These are phyloP conservation scores for Lanius ludovicianus DNA, from an alignment of 2,113 vertebrate species.

Conservation along the genomic window DNA sequence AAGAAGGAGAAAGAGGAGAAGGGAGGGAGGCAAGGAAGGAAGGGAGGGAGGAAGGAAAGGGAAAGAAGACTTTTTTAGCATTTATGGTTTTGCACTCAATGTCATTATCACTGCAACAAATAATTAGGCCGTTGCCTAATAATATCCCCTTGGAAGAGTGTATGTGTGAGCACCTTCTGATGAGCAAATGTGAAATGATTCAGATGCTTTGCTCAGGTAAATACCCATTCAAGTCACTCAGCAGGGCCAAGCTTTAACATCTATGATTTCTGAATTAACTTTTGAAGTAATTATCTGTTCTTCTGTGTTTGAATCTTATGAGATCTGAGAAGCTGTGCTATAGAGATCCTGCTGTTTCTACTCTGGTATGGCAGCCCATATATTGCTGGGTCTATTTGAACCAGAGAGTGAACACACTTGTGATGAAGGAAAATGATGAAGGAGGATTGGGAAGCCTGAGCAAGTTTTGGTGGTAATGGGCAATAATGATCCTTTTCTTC, in stretches of 20 bases:
- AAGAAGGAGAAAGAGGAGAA: background rate
- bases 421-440: background rate
- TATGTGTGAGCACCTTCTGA: background rate
- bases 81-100: background rate
- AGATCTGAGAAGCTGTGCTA: background rate
- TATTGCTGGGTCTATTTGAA: accelerated
- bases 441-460: background rate
- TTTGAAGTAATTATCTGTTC: background rate
- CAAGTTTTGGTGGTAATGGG: background rate
- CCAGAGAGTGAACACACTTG: background rate
- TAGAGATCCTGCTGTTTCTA: background rate
- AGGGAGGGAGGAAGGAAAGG: background rate
- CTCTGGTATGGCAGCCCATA: background rate
- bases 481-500: background rate
- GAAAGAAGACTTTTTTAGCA: background rate
- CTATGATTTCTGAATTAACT: background rate
- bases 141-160: background rate
- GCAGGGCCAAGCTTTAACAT: background rate
- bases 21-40: background rate
- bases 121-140: background rate
- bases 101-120: background rate
- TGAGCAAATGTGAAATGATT: background rate
- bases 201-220: background rate
- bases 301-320: background rate
- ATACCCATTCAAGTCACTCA: background rate